These are phyloP conservation scores for Macropis europaea DNA, from an alignment of 2,888 invertebrate genomes.

Conservation along the genomic window DNA sequence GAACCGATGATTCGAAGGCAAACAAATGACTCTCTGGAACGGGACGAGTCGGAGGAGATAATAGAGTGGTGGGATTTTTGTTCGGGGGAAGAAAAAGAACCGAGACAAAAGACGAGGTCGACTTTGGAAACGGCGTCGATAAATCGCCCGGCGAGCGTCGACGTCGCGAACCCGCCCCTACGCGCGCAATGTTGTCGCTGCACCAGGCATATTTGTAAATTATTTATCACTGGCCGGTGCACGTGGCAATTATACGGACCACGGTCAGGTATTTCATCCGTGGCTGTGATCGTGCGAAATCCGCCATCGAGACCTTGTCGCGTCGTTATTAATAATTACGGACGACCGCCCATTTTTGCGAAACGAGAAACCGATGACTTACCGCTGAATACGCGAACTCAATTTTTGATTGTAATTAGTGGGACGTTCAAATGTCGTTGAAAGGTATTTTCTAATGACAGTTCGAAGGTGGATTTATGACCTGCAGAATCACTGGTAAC, in stretches of 20 bases:
- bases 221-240: slow-evolving; percentile 53
- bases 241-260: slow-evolving; percentile 50
- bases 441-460: no score
- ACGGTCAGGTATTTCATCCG: slow-evolving; percentile 35
- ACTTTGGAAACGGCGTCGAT: slow-evolving; percentile 47
- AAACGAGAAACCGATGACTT: background rate
- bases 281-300: slow-evolving; percentile 39
- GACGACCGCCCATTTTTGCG: slow-evolving; percentile 14
- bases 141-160: slow-evolving; percentile 40
- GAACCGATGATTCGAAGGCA: background rate
- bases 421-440: no score
- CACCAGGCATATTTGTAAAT: slow-evolving; percentile 39
- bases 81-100: background rate
- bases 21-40: background rate
- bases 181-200: slow-evolving; percentile 21
- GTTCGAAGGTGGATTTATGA: no score
- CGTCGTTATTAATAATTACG: slow-evolving; percentile 37
- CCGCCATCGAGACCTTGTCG: slow-evolving; percentile 2
- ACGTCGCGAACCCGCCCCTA: slow-evolving; percentile 14
- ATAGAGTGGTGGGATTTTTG: slow-evolving; percentile 20
- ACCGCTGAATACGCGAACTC: no score
- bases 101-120: slow-evolving; percentile 43
- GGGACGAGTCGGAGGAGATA: background rate
- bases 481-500: no score
- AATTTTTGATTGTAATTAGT: no score